Conservation (phyloP, 2,888 invertebrate species). For the Pilophorus perplexus region DNA sequence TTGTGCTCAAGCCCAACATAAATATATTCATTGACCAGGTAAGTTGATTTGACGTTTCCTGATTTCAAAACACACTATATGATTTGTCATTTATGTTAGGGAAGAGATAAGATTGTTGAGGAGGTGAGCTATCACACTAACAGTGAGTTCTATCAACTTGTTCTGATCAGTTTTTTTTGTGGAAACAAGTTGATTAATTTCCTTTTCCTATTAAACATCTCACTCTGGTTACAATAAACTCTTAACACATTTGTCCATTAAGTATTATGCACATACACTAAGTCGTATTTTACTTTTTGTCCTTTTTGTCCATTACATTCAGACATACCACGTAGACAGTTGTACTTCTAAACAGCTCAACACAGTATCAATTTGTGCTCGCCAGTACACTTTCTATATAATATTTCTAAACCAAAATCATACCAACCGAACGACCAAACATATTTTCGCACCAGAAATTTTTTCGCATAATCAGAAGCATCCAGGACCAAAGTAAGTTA, state of each 20-base stretch:
- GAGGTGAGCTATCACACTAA: conserved; percentile 45
- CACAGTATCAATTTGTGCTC: too few species aligned
- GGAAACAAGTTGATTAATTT: neutral
- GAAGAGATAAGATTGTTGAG: conserved; percentile 47
- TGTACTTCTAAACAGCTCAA: neutral
- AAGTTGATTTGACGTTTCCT: too few species aligned
- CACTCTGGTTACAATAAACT: neutral
- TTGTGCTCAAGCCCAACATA: too few species aligned
- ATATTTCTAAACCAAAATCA: too few species aligned
- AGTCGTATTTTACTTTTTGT: conserved; percentile 2
- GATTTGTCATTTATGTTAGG: conserved; percentile 45
- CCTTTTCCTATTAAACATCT: neutral
- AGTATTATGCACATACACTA: too few species aligned
- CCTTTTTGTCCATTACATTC: neutral
- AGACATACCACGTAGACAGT: neutral
- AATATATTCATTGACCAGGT: too few species aligned
- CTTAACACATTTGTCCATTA: neutral
- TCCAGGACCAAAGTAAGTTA: too few species aligned
- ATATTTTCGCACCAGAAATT: too few species aligned
- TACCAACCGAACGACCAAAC: too few species aligned
- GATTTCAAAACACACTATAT: too few species aligned
- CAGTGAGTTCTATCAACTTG: conserved; percentile 39
- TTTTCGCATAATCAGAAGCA: too few species aligned
- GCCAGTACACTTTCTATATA: too few species aligned
- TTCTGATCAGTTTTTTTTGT: neutral